Base-by-base conservation (phyloP, 2,888 invertebrate species). In the Plagiodera versicolora region DNA sequence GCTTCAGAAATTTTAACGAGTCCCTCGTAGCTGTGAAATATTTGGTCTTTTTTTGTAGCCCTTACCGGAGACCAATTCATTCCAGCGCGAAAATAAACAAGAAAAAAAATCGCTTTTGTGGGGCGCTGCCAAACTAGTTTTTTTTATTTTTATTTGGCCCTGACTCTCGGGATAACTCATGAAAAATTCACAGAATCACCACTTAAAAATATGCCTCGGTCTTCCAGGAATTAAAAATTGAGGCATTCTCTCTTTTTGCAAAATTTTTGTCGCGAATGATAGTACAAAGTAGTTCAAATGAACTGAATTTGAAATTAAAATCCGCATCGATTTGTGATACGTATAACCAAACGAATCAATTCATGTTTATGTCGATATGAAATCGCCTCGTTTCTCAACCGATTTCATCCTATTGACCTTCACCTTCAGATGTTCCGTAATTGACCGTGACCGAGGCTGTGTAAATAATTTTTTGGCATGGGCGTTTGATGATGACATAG, bases 351-450 rank as follows among this genome's bases (percentile, higher is more conserved):
- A n/a, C n/a, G n/a, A n/a, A n/a, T n/a, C n/a, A n/a, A n/a, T n/a
- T n/a, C n/a, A n/a, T n/a, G n/a, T n/a, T n/a, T n/a, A n/a, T n/a
- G n/a, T n/a, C n/a, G n/a, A n/a, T n/a, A n/a, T n/a, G n/a, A 39
- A 39, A 39, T 1, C 39, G 8, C 14, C 39, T 39, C n/a, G 39
- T 10, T 39, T 4, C n/a, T 10, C 6, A 14, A 39, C 11, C n/a
- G 2, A 4, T 14, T 39, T n/a, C 20, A 24, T 49, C 14, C 45
- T 14, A 8, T 44, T 30, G 24, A 52, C 53, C 53, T 44, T 53
- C 53, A 53, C 53, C 53, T 53, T 53, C 53, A 53, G 45, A 53
- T 53, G 44, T 44, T 53, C 53, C 53, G 24, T 14, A 53, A 35
- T 11, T 44, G 53, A 44, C 45, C 53, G 45, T 44, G 53, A 44